These are phyloP conservation scores for Xiphydria camelus DNA, from an alignment of 2,888 invertebrate species.

Conservation along the genomic window DNA sequence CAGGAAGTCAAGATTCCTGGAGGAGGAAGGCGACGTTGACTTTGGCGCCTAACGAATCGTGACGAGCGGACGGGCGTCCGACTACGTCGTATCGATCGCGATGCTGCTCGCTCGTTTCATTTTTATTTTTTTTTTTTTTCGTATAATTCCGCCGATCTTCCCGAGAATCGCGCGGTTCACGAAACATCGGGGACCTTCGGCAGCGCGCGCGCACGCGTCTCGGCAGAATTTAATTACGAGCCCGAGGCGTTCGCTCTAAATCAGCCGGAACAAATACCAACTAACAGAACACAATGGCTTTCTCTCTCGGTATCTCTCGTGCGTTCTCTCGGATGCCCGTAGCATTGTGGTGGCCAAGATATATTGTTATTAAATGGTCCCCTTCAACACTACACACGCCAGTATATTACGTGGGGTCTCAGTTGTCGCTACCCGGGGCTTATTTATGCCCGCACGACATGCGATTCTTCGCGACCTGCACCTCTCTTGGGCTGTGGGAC, in stretches of 20 bases:
- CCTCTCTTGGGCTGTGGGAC: not conserved
- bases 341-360: constrained; percentile 49
- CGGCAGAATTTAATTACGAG: constrained; percentile 35
- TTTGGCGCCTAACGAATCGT: no score
- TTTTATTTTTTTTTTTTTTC: no score
- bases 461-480: constrained; percentile 30
- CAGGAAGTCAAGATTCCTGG: not conserved
- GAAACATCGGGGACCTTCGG: not conserved
- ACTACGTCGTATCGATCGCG: no score
- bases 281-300: constrained; percentile 24
- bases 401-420: constrained; percentile 43
- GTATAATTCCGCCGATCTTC: no score
- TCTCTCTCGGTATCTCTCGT: constrained; percentile 19
- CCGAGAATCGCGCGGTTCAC: not conserved
- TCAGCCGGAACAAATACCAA: constrained; percentile 36
- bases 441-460: constrained; percentile 42
- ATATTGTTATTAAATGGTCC: constrained; percentile 58
- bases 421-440: constrained; percentile 23
- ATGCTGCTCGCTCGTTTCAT: no score
- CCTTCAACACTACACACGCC: constrained; percentile 36
- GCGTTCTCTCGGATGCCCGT: constrained; percentile 22
- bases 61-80: no score
- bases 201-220: constrained; percentile 6
- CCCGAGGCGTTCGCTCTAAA: constrained; percentile 29
- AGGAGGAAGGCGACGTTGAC: not conserved